Evolutionary conservation across 2,888 invertebrate genomes (phyloP).

Genomic region (Drosophila melanocephala): DNA sequence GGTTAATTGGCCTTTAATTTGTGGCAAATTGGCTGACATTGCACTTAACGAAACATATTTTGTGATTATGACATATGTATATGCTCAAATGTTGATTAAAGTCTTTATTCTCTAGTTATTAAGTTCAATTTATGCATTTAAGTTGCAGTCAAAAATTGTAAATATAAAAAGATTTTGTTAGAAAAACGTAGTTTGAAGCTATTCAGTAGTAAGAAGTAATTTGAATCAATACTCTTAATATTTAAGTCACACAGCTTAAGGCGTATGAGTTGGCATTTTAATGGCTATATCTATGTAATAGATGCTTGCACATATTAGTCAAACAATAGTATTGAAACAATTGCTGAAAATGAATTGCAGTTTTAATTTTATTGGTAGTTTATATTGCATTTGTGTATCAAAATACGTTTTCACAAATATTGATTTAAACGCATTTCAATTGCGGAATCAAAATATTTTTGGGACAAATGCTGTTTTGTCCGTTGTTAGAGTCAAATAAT

Average conservation of each 20-base stretch:
- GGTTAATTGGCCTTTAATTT: slow-evolving; percentile 75
- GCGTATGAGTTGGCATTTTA: neutral
- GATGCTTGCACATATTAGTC: neutral
- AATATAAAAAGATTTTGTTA: neutral
- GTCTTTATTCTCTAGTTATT: neutral
- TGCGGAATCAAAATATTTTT: slow-evolving; percentile 12
- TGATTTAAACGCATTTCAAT: slow-evolving; percentile 33
- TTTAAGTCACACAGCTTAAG: neutral
- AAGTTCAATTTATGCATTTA: neutral
- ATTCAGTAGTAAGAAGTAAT: neutral
- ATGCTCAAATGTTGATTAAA: neutral
- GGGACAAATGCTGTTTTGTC: slow-evolving; percentile 5
- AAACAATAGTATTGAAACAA: neutral
- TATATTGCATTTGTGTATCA: no score
- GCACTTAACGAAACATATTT: slow-evolving; percentile 23
- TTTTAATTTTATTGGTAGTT: neutral
- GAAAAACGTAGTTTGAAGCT: neutral
- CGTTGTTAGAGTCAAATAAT: slow-evolving; percentile 33
- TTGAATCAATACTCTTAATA: neutral
- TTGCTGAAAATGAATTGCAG: neutral
- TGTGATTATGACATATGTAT: slow-evolving; percentile 7
- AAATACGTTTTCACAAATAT: neutral
- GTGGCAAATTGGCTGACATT: slow-evolving; percentile 64
- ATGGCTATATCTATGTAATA: neutral
- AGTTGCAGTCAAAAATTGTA: neutral